phyloP scores from a whole-genome alignment of 2,888 invertebrate genomes.

The Orthosia cruda region DNA sequence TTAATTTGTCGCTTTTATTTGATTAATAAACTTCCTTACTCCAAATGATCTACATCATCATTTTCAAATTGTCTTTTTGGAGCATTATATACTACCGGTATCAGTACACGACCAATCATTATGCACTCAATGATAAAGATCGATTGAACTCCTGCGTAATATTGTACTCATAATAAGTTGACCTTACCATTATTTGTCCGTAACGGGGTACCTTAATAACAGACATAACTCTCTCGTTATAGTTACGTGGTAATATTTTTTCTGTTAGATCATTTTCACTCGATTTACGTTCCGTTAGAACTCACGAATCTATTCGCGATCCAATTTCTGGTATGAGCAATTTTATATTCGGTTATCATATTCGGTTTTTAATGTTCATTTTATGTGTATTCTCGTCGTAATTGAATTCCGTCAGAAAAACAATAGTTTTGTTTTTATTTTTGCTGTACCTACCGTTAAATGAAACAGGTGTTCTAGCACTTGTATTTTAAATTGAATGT shows the following conservation, averaged over 20 bases:
- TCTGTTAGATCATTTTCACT: conserved; percentile 65
- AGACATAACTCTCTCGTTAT: conserved; percentile 65
- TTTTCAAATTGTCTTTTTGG: too few relatives aligned
- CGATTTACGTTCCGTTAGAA: conserved; percentile 69
- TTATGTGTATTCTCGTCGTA: conserved; percentile 27
- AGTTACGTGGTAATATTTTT: conserved; percentile 64
- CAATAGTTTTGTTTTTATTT: conserved; percentile 20
- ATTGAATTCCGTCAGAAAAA: conserved; percentile 46
- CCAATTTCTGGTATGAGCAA: conserved; percentile 51
- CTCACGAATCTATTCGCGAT: conserved; percentile 64
- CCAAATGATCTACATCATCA: neutral
- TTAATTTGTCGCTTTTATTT: conserved; percentile 5
- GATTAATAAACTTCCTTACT: neutral
- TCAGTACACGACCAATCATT: conserved; percentile 6
- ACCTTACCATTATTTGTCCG: conserved; percentile 63
- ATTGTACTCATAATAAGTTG: conserved; percentile 41
- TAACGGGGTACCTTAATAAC: conserved; percentile 64
- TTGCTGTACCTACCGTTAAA: conserved; percentile 12
- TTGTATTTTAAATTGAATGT: conserved; percentile 25
- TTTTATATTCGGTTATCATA: conserved; percentile 41
- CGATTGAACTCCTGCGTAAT: conserved; percentile 52
- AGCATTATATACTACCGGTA: conserved; percentile 2
- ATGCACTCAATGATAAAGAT: conserved; percentile 42
- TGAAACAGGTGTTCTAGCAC: conserved; percentile 6
- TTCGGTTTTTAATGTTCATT: conserved; percentile 20